Evolutionary conservation across 2,888 invertebrate species (phyloP), one percentile per base, ranked within the genome.

Genomic region (Acanthosoma haemorrhoidale): DNA sequence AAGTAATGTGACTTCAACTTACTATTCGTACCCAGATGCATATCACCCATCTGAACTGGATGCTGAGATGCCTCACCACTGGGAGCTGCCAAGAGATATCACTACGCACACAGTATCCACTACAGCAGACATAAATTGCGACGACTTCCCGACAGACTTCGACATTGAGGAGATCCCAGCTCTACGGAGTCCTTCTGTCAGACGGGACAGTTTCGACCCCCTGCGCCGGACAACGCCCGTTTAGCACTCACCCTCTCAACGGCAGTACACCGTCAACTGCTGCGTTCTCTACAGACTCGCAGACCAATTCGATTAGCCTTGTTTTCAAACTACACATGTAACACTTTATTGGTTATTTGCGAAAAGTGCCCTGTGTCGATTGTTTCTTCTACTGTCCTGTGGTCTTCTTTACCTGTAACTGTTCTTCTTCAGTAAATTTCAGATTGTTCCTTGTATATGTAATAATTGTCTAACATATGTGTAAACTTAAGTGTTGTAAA

Each of bases 71-170:
- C 16, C 63, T 9, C 39, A 77, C 73, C 74, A 77, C 16, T 76
- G 79, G 75, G 78, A 78, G 71, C 80, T 83, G 74, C 82, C 83
- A 2, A 84, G 88, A 36, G 88, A 89, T 73, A 84, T 87, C 29
- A 89, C 88, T 71, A 86, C 87, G 2, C 85, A 88, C 76, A 89
- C 89, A 74, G 82, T 89, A 73, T 88, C 84, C 70, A 87, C 87
- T 39, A 87, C 88, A 29, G 85, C 84, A 16, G 85, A 85, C 75
- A 82, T 84, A 36, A 81, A 80, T 73, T 75, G 85, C 41, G 87
- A 86, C 73, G 82, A 81, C 74, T 85, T 86, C 67, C 83, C 84
- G 61, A 85, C 86, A 73, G 89, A 89, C 76, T 84, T 88, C 77
- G 87, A 88, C 76, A 82, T 86, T 69, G 88, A 87, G 38, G 84